A percentile compares a stretch with the other conserved stretches of the same genome.
These are phyloP conservation scores for Pyrgilauda ruficollis DNA, from an alignment of 2,113 vertebrate genomes.

Conservation along the genomic window DNA sequence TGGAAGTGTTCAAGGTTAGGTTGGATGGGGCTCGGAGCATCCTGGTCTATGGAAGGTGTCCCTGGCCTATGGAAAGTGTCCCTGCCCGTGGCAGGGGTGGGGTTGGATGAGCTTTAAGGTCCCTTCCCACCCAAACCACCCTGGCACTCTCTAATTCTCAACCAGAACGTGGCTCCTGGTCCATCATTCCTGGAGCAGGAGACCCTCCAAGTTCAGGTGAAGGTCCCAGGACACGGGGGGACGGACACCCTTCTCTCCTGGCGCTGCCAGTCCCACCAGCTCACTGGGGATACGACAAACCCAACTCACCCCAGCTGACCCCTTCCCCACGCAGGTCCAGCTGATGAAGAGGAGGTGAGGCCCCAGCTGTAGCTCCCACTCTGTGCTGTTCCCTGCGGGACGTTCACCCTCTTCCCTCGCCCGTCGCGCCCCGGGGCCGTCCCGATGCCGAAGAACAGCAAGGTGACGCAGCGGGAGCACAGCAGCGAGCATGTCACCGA, in stretches of 20 bases:
- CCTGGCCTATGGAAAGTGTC: accelerated
- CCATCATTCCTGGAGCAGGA: not conserved
- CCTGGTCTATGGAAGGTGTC: accelerated
- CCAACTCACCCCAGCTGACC: not conserved
- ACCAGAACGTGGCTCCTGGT: not conserved
- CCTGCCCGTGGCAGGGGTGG: not conserved
- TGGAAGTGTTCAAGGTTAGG: not conserved
- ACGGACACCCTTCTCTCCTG: accelerated
- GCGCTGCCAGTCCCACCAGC: not conserved
- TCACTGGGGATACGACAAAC: not conserved
- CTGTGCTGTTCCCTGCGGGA: accelerated
- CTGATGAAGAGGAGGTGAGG: constrained; percentile 67
- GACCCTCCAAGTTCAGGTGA: not conserved
- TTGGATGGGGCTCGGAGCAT: accelerated
- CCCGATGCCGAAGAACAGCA: constrained; percentile 95
- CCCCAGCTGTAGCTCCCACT: not conserved
- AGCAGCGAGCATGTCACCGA: constrained; percentile 95
- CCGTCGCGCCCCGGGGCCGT: not conserved
- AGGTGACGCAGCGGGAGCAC: constrained; percentile 93
- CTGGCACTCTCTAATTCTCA: not conserved
- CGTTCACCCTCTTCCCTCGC: accelerated
- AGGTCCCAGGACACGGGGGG: accelerated
- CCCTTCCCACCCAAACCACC: not conserved
- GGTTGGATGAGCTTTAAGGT: not conserved
- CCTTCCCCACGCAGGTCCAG: constrained; percentile 20